Evolutionary conservation across 2,113 vertebrate genomes (phyloP), one percentile per base, ranked within the genome.

Genomic region (Corvus moneduloides): DNA sequence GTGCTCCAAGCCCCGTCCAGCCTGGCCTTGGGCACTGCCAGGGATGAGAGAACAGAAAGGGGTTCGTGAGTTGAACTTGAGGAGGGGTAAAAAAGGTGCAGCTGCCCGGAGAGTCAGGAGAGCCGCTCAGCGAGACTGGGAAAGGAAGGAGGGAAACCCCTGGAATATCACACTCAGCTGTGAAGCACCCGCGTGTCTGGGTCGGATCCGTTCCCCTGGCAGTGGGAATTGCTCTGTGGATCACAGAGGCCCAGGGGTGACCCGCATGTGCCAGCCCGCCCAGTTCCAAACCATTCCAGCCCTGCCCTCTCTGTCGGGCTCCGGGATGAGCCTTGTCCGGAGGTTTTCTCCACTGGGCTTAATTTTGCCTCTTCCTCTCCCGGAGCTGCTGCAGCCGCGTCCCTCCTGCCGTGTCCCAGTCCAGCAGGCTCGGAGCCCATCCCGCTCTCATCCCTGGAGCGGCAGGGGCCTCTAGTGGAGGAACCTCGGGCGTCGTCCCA

Each of bases 401-500:
- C 66, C 46, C 72, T 69, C 10, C 22, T 5, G 37, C 62, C 54
- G 1, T 16, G 12, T 3, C 43, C 33, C 44, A 5, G 11, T 7
- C 0, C 6, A 23, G 43, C 35, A 4, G 48, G 44, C 51, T 77
- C 0, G 7, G 33, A 84, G 69, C 52, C 1, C 3, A 0, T 30
- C 48, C 55, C 18, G 28, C 18, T 1, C 41, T 51, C 72, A 86
- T 94, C 58, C 66, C 82, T 67, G 23, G 87, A 14, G 7, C 52
- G 0, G 24, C 79, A 54, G 59, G 72, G 95, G 61, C 94, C 89
- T 91, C 96, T 95, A 37, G 71, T 26, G 95, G 90, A 80, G 63
- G 48, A 58, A 76, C 11, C 30, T 27, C 43, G 1, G 54, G 24
- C 0, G 0, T 55, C 30, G 14, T 10, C 32, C 39, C 39, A 41